Conservation (phyloP, 2,797 vertebrate genomes). For the Manis javanica region DNA sequence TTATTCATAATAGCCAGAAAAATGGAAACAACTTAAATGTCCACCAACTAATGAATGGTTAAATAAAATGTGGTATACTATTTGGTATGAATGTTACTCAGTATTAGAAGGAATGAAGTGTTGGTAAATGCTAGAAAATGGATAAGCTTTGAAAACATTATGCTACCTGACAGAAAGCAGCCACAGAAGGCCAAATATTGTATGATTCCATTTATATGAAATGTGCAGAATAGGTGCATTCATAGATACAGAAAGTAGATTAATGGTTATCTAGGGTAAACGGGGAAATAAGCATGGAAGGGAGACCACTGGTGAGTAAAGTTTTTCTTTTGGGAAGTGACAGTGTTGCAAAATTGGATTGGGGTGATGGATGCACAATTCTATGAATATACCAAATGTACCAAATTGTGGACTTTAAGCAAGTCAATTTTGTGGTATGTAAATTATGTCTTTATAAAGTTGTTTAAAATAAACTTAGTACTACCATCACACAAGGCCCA, state of each 20-base stretch:
- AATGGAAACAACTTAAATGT: not conserved
- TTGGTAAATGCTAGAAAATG: not conserved
- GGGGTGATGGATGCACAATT: not conserved
- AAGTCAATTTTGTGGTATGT: not conserved
- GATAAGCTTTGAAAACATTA: not conserved
- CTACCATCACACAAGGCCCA: not conserved
- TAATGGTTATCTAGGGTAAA: not conserved
- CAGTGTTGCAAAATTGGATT: not conserved
- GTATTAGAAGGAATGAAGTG: not conserved
- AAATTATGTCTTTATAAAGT: conserved; percentile 8
- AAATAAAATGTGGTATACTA: not conserved
- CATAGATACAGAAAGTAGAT: not conserved
- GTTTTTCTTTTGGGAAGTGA: not conserved
- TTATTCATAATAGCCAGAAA: not conserved
- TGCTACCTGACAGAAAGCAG: not conserved
- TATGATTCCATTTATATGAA: not conserved
- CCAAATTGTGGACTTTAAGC: not conserved
- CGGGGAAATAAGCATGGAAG: too few relatives aligned
- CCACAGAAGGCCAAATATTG: not conserved
- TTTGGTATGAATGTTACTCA: not conserved
- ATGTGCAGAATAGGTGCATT: not conserved
- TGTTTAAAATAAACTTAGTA: not conserved
- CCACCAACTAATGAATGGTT: not conserved
- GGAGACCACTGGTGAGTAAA: not conserved
- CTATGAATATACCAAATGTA: not conserved